Evolutionary conservation across 2,113 vertebrate species (phyloP), one percentile per base, ranked within the genome.

Genomic region (Atlantisia rogersi): DNA sequence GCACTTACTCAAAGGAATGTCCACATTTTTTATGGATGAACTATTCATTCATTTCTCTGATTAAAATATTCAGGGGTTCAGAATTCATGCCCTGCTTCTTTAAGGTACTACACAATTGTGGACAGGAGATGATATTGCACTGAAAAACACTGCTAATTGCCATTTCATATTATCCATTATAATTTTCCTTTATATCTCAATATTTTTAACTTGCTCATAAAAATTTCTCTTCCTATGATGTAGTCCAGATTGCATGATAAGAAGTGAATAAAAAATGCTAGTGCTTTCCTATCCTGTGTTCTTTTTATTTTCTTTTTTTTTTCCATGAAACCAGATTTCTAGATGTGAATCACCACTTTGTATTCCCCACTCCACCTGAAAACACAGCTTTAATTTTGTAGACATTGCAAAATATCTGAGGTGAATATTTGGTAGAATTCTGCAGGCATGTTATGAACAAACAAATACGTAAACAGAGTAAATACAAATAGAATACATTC

Each of bases 181-280:
- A 90, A 81, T 90, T 95, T 88, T 76, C 80, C 86, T 93, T 95
- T 74, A 59, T 97, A 95, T 92, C 94, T 94, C 89, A 78, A 96
- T 97, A 96, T 97, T 98, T 98, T 95, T 97, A 97, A 97, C 94
- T 96, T 96, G 89, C 92, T 97, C 92, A 96, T 97, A 97, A 98
- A 90, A 97, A 96, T 97, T 97, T 96, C 46, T 96, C 80, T 97
- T 93, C 76, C 85, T 95, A 80, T 67, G 77, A 96, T 82, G 94
- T 95, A 86, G 91, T 95, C 96, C 88, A 82, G 97, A 97, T 97
- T 97, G 95, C 96, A 98, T 96, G 96, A 94, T 96, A 97, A 96
- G 97, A 97, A 95, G 84, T 95, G 96, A 98, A 97, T 97, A 97
- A 97, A 96, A 97, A 97, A 94, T 95, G 92, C 68, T 81, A 48